Conservation (phyloP, 53 echinoderm and acorn worm species). For the Arbacia lixula region DNA sequence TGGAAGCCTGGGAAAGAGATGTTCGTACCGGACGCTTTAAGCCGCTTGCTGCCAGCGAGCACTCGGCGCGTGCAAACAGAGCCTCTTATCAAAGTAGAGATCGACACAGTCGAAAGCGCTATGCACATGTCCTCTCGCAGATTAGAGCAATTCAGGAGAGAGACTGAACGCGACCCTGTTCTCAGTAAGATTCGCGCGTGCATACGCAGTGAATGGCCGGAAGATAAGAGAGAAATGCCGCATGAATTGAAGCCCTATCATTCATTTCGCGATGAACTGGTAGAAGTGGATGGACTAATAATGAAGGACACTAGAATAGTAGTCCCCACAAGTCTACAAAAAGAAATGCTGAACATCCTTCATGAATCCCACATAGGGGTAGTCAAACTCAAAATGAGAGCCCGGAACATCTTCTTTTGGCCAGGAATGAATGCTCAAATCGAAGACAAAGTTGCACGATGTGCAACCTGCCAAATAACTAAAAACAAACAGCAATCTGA, state of each 20-base stretch:
- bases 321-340: slow-evolving; percentile 28
- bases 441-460: slow-evolving; percentile 45
- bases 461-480: slow-evolving; percentile 38
- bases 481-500: slow-evolving; percentile 18
- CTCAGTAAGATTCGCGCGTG: neutral
- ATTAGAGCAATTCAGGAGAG: neutral
- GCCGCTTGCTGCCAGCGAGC: neutral
- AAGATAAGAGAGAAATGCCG: neutral
- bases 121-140: neutral
- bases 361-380: slow-evolving; percentile 59
- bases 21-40: slow-evolving; percentile 58
- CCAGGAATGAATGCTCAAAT: slow-evolving; percentile 60
- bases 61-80: neutral
- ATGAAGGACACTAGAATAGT: slow-evolving; percentile 45
- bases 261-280: slow-evolving; percentile 55
- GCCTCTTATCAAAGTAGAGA: neutral
- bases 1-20: slow-evolving; percentile 61
- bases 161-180: neutral
- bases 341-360: slow-evolving; percentile 39
- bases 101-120: neutral
- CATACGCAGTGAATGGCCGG: neutral
- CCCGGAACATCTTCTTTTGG: slow-evolving; percentile 52
- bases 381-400: slow-evolving; percentile 47
- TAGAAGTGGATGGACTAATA: slow-evolving; percentile 48
- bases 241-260: slow-evolving; percentile 54